Conservation (phyloP, 2,797 vertebrate species). For the Florisuga fusca region DNA sequence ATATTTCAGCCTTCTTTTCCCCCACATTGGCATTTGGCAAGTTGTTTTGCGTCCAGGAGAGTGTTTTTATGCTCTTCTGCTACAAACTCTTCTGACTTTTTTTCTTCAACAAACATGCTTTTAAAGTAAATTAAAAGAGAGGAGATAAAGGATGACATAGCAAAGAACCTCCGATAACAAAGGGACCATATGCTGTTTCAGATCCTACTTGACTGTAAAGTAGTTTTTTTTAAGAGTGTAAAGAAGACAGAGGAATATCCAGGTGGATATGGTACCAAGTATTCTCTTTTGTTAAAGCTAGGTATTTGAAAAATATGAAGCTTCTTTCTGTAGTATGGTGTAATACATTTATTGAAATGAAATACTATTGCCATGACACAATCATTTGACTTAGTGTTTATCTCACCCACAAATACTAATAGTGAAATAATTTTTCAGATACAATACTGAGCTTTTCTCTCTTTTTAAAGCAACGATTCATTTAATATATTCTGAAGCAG, state of each 20-base stretch:
- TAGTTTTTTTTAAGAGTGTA: neutral
- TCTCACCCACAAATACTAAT: neutral
- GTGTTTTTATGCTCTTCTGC: neutral
- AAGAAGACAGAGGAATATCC: neutral
- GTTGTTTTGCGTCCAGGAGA: neutral
- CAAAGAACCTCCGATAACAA: neutral
- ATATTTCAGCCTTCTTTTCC: slow-evolving; percentile 2
- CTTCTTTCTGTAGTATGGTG: neutral
- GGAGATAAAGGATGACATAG: neutral
- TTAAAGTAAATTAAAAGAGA: neutral
- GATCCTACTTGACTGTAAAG: neutral
- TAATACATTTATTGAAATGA: neutral
- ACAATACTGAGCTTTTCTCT: neutral
- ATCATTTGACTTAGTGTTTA: neutral
- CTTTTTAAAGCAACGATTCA: neutral
- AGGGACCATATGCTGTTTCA: neutral
- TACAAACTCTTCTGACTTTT: neutral
- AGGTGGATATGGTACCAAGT: neutral
- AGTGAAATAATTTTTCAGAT: neutral
- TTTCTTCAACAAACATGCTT: neutral
- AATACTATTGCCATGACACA: neutral
- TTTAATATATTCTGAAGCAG: neutral
- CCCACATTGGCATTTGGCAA: neutral
- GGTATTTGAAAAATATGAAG: neutral
- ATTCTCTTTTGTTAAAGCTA: neutral